Base-by-base conservation (phyloP, 2,797 vertebrate genomes). In the Erpetoichthys calabaricus region DNA sequence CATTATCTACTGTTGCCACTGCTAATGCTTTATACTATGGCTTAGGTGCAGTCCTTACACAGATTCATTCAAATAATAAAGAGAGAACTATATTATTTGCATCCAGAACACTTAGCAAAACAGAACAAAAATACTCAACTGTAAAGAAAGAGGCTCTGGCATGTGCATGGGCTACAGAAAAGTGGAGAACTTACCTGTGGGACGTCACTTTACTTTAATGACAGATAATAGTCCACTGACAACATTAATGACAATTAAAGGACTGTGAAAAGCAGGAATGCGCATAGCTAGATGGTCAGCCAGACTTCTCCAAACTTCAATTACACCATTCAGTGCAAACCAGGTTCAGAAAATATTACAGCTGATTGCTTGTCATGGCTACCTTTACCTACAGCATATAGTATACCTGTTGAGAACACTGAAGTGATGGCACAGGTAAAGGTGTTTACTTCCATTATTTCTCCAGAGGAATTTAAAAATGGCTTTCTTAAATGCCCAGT, bases 331-430 rank as follows among this genome's bases (percentile, higher is more conserved):
- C 45, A 56, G 41, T 62, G 62, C 41, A 59, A 60, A 55, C 57
- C 43, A 3, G 64, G 54, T 42, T 7, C 6, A 4, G 58, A 56
- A 43, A 63, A 62, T 7, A 25, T 56, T 1, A 57, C 57, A 2
- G 63, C 63, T 8, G 63, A 61, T 5, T 65, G 63, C 46, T 42
- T 62, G 46, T 62, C 58, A 45, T 7, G 47, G 2, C 53, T 62
- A 8, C 64, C 57, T 47, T 45, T 62, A 4, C 60, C 45, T 6
- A 7, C 45, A 51, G 10, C 53, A 45, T 53, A 57, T 7, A 43
- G 42, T 7, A 9, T 58, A 45, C 4, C 56, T 44, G 56, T 64
- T 9, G 6, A 58, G 7, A 45, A 61, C 45, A 5, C 25, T 1
- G 63, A 58, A 42, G 50, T 61, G 25, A 25, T 25, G 4, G 56